A percentile compares a stretch with the other conserved stretches of the same genome.
phyloP scores from a whole-genome alignment of 2,113 vertebrate species.

The Rhinogobius similis region DNA sequence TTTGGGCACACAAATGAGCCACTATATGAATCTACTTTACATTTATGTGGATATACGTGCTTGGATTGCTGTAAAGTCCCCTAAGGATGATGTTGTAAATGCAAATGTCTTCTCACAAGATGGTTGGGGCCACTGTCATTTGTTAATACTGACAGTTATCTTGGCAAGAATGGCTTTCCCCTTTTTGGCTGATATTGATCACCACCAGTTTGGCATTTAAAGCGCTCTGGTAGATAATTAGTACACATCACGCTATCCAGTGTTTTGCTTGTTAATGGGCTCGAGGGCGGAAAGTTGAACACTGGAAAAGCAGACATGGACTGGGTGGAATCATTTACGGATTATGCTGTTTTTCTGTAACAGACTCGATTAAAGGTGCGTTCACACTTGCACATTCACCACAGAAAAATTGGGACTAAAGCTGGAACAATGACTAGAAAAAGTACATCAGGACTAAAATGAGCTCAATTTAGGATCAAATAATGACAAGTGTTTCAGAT shows the following conservation, averaged over 20 bases:
- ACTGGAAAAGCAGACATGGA: not conserved
- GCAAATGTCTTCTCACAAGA: not conserved
- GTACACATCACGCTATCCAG: constrained; percentile 21
- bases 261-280: constrained; percentile 24
- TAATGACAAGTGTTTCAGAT: too few species aligned
- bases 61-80: not conserved
- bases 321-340: not conserved
- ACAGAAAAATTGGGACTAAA: too few species aligned
- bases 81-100: not conserved
- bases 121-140: constrained; percentile 11
- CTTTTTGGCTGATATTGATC: constrained; percentile 40
- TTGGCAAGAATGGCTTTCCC: not conserved
- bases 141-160: constrained; percentile 19
- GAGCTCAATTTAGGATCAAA: too few species aligned
- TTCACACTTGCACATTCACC: too few species aligned
- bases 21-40: constrained; percentile 7
- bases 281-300: not conserved
- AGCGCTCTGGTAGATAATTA: constrained; percentile 38
- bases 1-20: constrained; percentile 7
- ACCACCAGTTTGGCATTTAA: constrained; percentile 37
- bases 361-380: not conserved
- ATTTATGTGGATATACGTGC: not conserved
- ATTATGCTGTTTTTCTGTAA: not conserved
- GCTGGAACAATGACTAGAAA: too few species aligned
- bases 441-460: too few species aligned